Conservation (phyloP, 2,888 invertebrate species). For the Octonoba sinensis region DNA sequence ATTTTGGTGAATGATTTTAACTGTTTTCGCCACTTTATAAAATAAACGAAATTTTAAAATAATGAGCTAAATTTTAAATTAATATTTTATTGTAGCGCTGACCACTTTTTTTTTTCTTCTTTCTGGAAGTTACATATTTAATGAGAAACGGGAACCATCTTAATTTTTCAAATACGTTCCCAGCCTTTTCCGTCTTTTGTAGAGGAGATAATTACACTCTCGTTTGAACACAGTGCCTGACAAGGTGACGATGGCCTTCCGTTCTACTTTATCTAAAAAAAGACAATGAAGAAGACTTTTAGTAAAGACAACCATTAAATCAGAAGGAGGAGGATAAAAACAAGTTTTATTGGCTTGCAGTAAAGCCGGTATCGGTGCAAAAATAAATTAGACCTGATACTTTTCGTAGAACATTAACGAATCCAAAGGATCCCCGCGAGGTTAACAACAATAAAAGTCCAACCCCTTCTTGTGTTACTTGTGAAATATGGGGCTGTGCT, state of each 20-base stretch:
- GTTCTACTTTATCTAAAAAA: constrained; percentile 23
- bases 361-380: neutral
- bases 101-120: too few species aligned
- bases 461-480: constrained; percentile 12
- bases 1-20: too few species aligned
- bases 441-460: constrained; percentile 24
- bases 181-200: too few species aligned
- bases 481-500: constrained; percentile 36
- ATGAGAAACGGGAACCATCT: too few species aligned
- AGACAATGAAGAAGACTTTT: constrained; percentile 1
- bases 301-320: neutral
- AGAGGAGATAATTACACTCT: too few species aligned
- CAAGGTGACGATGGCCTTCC: neutral
- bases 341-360: constrained; percentile 21
- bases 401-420: constrained; percentile 31
- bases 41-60: too few species aligned
- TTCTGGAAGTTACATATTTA: too few species aligned
- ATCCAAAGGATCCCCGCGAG: constrained; percentile 26
- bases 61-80: too few species aligned
- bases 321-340: neutral
- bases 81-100: too few species aligned
- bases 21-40: too few species aligned
- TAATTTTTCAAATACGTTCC: too few species aligned
- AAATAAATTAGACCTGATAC: constrained; percentile 33
- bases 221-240: too few species aligned